Evolutionary conservation across 2,113 vertebrate genomes (phyloP), one percentile per base, ranked within the genome.

Genomic region (Tetrao urogallus): DNA sequence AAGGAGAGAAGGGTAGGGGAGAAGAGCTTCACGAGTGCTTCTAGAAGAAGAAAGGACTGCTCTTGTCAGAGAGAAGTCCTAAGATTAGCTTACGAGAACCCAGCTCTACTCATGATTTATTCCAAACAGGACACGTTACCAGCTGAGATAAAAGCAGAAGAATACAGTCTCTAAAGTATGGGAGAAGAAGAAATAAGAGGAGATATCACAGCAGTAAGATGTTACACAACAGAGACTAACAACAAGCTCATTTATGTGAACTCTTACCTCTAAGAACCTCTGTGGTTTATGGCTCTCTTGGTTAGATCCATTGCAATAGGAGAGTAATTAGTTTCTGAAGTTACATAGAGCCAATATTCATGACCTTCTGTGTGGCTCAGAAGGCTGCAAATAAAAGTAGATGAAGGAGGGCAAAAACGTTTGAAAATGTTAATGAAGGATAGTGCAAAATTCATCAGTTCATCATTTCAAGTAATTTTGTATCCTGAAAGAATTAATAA

Each of bases 401-500:
- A 70, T 78, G 89, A 28, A 89, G 48, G 40, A 65, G 36, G 25
- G 42, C 11, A 64, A 72, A 56, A 80, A n/a, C 14, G 5, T 15
- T 60, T 54, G 67, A n/a, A 83, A 63, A 28, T 58, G 19, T 81
- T 89, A 88, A 94, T 89, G 52, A 93, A 82, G 38, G 30, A 24
- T 2, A 3, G 57, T 43, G 66, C 73, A 72, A 75, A 87, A 87
- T 78, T 85, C 54, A 89, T 79, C 77, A 58, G 40, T 40, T 90
- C 86, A 70, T 93, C 4, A 50, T 73, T 80, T 74, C 70, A 52
- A 61, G 65, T 84, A 4, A 61, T 92, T 94, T 47, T 72, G 38
- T 74, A 9, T 72, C 63, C 40, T 79, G 78, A 43, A 85, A 89
- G 63, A 85, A 85, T 57, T 47, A 85, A 94, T 92, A 87, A 91